A percentile compares a stretch with the other conserved stretches of the same genome.
Evolutionary conservation across 2,888 invertebrate genomes (phyloP).

Genomic region (Acrocyrtus sp.): DNA sequence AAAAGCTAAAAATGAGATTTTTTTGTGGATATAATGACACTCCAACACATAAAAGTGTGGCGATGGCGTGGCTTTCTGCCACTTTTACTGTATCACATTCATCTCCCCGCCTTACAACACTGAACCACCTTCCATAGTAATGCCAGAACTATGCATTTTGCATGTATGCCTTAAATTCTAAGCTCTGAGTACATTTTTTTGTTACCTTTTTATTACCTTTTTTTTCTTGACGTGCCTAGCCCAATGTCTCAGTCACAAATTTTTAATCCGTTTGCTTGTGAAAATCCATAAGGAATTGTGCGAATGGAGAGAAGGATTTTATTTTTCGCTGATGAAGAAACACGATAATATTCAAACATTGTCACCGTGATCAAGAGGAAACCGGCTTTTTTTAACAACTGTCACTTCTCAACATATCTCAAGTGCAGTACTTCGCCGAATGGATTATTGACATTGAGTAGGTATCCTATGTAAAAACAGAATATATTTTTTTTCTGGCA

Average conservation of each 20-base stretch:
- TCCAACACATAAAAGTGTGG: too few relatives aligned
- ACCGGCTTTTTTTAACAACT: slow-evolving; percentile 37
- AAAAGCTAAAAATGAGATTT: background rate
- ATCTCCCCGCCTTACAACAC: background rate
- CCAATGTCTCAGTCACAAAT: background rate
- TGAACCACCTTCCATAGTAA: background rate
- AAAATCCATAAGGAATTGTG: background rate
- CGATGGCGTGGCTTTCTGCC: too few relatives aligned
- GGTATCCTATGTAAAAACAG: background rate
- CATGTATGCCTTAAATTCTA: background rate
- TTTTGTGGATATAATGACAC: background rate
- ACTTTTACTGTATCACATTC: too few relatives aligned
- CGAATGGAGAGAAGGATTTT: background rate
- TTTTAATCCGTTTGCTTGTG: background rate
- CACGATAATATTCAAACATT: slow-evolving; percentile 35
- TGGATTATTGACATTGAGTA: slow-evolving; percentile 5
- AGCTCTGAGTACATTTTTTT: background rate
- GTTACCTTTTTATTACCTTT: slow-evolving; percentile 22
- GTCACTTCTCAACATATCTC: slow-evolving; percentile 10
- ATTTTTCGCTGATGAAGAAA: slow-evolving; percentile 22
- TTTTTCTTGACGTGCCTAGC: background rate
- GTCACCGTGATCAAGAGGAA: slow-evolving; percentile 13
- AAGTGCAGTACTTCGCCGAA: too few relatives aligned
- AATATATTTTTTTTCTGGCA: too few relatives aligned
- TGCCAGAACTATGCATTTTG: background rate